A percentile compares a stretch with the other conserved stretches of the same genome.
These are phyloP conservation scores for Ecliptopera silaceata DNA, from an alignment of 2,888 invertebrate species.

Conservation along the genomic window DNA sequence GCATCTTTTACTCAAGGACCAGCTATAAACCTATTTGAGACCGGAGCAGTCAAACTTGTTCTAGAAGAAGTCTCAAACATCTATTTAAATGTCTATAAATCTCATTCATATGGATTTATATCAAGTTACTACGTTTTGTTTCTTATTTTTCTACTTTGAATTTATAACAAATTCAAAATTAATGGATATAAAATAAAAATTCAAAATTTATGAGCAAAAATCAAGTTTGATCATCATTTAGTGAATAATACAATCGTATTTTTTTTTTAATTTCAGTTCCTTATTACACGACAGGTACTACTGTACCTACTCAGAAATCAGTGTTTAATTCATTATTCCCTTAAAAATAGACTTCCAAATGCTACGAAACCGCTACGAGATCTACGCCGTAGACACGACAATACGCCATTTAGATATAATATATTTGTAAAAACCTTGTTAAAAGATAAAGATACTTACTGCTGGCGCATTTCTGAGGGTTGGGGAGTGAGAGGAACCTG, in stretches of 20 bases:
- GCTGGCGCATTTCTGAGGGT: slow-evolving; percentile 91
- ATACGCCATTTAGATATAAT: background rate
- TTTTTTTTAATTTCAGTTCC: no score
- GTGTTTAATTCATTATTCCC: no score
- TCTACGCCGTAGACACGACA: slow-evolving; percentile 18
- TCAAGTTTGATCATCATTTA: background rate
- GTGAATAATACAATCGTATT: no score
- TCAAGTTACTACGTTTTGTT: slow-evolving; percentile 3
- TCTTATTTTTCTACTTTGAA: background rate
- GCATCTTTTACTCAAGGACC: slow-evolving; percentile 2
- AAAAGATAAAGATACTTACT: slow-evolving; percentile 84
- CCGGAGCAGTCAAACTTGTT: slow-evolving; percentile 23
- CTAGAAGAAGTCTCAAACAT: slow-evolving; percentile 14
- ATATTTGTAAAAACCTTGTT: background rate
- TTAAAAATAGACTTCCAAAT: no score
- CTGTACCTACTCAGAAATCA: background rate
- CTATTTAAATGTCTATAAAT: slow-evolving; percentile 1
- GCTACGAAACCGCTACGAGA: slow-evolving; percentile 32
- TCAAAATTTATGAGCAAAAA: background rate
- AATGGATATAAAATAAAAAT: background rate
- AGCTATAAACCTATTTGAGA: slow-evolving; percentile 17
- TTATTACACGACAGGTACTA: no score
- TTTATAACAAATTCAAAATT: background rate
- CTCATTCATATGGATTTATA: slow-evolving; percentile 13
- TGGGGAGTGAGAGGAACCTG: slow-evolving; percentile 91